Percentiles rank a stretch among this genome's conserved stretches.
phyloP scores from a whole-genome alignment of 2,113 vertebrate species.

The Tragulus kanchil region DNA sequence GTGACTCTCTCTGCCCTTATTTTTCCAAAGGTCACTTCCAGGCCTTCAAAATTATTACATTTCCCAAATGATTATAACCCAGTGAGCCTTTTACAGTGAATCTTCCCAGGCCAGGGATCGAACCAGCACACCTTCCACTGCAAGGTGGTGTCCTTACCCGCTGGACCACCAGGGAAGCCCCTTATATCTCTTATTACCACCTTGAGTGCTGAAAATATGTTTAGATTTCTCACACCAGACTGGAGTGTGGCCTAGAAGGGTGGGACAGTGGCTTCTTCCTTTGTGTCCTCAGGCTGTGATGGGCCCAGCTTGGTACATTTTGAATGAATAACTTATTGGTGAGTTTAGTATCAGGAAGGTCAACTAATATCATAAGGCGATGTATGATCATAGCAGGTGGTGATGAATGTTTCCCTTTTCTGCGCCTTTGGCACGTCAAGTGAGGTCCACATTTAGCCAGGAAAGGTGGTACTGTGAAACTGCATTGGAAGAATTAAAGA shows the following conservation, averaged over 20 bases:
- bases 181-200: neutral
- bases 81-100: neutral
- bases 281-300: neutral
- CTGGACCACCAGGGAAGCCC: neutral
- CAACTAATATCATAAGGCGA: neutral
- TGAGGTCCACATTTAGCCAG: neutral
- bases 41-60: neutral
- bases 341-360: neutral
- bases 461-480: neutral
- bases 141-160: no score
- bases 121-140: no score
- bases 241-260: neutral
- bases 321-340: conserved; percentile 27
- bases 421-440: neutral
- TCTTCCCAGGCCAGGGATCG: no score
- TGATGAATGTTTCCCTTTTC: neutral
- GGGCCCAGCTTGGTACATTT: neutral
- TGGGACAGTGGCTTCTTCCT: neutral
- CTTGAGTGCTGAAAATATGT: neutral
- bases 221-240: neutral
- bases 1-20: neutral
- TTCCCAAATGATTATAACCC: neutral
- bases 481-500: neutral
- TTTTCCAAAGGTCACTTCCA: conserved; percentile 42
- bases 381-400: neutral